Conservation (phyloP, 1,140 invertebrate species). For the Mercenaria mercenaria region DNA sequence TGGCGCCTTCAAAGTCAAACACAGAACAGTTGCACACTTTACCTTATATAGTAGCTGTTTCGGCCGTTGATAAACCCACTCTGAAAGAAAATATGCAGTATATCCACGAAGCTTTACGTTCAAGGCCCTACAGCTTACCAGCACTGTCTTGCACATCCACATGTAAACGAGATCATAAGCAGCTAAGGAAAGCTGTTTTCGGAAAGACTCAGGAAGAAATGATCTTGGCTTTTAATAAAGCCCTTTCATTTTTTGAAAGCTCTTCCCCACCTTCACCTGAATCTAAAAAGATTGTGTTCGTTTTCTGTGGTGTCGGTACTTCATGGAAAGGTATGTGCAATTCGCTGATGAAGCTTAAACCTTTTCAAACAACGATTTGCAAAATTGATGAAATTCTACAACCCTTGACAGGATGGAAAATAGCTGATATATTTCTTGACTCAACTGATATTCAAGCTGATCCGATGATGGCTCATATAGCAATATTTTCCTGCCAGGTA, state of each 20-base stretch:
- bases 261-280: neutral
- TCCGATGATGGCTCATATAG: conserved; percentile 72
- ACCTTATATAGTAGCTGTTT: conserved; percentile 38
- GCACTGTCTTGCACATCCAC: conserved; percentile 72
- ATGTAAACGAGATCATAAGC: conserved; percentile 66
- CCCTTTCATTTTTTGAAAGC: neutral
- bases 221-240: neutral
- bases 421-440: conserved; percentile 55
- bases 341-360: conserved; percentile 53
- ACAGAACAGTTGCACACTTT: neutral
- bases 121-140: conserved; percentile 24
- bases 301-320: conserved; percentile 79
- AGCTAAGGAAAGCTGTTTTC: conserved; percentile 46
- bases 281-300: conserved; percentile 66
- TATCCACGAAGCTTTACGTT: neutral
- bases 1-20: conserved; percentile 8
- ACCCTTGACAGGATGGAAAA: conserved; percentile 66
- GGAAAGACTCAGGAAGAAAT: conserved; percentile 60
- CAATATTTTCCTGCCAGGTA: conserved; percentile 80
- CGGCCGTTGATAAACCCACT: conserved; percentile 28
- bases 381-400: conserved; percentile 70
- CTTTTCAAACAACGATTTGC: conserved; percentile 61
- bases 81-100: conserved; percentile 31
- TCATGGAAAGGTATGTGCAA: conserved; percentile 75
- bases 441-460: conserved; percentile 60